Percentiles rank a stretch among this genome's conserved stretches.
phyloP scores from a whole-genome alignment of 2,888 invertebrate species.

The Epinotia bilunana region DNA sequence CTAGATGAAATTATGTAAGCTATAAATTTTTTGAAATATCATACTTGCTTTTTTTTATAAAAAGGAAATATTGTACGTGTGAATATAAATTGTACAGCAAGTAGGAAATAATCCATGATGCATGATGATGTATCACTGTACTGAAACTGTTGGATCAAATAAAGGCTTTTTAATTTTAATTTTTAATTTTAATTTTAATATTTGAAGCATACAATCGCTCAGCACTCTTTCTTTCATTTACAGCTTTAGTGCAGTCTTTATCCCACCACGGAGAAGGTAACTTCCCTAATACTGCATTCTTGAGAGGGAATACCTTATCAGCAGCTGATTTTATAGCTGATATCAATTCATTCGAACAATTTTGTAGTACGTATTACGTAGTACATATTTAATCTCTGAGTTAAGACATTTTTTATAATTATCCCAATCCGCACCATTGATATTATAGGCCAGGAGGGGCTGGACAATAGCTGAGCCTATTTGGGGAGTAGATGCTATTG shows the following conservation, averaged over 20 bases:
- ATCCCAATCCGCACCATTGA: constrained; percentile 8
- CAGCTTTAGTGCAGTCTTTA: background rate
- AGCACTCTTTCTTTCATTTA: background rate
- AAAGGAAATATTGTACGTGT: no score
- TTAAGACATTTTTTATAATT: background rate
- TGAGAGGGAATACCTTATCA: constrained; percentile 6
- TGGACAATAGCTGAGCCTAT: background rate
- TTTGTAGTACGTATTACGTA: background rate
- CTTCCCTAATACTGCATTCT: background rate
- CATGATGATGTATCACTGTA: no score
- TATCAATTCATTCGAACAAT: background rate
- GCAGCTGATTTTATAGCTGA: background rate
- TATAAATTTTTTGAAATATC: no score
- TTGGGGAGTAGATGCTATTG: background rate
- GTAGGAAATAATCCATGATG: no score
- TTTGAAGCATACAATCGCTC: background rate
- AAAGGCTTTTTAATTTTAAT: no score
- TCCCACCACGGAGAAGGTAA: constrained; percentile 19
- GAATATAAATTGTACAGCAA: no score
- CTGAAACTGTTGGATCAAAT: no score
- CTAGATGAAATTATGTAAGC: no score
- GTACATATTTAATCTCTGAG: background rate
- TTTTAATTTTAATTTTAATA: no score
- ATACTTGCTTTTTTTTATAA: no score
- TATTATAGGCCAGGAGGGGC: background rate